Evolutionary conservation across 2,888 invertebrate genomes (phyloP), one percentile per base, ranked within the genome.

Genomic region (Apodemia hepburni): DNA sequence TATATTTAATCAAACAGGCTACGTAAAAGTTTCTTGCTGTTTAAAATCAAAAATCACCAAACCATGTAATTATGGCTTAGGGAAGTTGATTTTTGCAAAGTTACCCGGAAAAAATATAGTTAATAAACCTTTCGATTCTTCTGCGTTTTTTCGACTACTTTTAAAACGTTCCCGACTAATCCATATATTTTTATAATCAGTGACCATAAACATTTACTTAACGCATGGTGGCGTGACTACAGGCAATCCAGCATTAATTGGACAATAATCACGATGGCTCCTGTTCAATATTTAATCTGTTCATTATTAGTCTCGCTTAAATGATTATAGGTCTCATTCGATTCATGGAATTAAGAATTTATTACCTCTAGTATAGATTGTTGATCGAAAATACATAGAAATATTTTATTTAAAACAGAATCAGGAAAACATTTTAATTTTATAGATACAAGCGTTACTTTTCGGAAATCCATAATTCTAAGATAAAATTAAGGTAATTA

Each of bases 171-270:
- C 42, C 27, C 12, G 8, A 11, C 12, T 54, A 27, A 4, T 54
- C 54, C 11, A 54, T 54, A 9, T 7, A 27, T 12, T 6, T 22
- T 5, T 22, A n/a, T 54, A 15, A 54, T 54, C 54, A 27, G 15
- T 22, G 22, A 27, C 12, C 49, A 18, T 18, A 22, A 22, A 51
- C 49, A 22, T 54, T 54, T 54, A 27, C 22, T 54, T 54, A 54
- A 12, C 54, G 65, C 68, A 60, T 59, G 45, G 66, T 71, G 66
- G 67, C 67, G 70, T 69, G 69, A 70, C 67, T 67, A 65, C 62
- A 29, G 60, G 61, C 68, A 68, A 70, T 71, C 64, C 65, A 61
- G 60, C 70, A 69, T 72, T 76, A 76, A 77, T 77, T 77, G 70
- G 72, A 69, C 67, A 74, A 74, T 76, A 73, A 74, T 67, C 68